Evolutionary conservation across 2,797 vertebrate species (phyloP).

Genomic region (Megaceryle alcyon): DNA sequence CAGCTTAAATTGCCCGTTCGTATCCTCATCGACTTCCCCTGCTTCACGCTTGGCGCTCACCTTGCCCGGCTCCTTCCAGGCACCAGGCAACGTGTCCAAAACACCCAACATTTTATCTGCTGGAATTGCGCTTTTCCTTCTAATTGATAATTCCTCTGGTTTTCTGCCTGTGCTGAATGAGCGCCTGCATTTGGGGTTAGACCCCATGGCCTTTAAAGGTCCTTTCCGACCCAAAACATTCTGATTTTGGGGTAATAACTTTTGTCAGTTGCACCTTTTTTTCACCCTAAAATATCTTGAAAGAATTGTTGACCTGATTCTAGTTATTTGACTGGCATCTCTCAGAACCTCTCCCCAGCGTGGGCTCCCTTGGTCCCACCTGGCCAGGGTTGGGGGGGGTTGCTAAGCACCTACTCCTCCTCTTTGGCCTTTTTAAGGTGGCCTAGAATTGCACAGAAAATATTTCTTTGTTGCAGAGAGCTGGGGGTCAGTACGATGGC

Average conservation of each 20-base stretch:
- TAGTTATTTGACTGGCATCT: fast-evolving
- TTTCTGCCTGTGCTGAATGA: neutral
- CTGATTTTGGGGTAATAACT: neutral
- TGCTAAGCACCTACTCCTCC: neutral
- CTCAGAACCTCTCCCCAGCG: neutral
- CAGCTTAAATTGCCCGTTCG: fast-evolving
- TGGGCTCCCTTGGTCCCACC: neutral
- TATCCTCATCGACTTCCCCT: neutral
- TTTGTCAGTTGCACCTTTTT: neutral
- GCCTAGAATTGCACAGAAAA: too few species aligned
- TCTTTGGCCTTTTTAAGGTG: neutral
- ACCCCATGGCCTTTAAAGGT: neutral
- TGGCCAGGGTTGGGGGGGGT: neutral
- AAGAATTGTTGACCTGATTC: neutral
- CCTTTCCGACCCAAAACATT: neutral
- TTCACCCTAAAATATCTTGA: neutral
- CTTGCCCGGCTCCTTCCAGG: neutral
- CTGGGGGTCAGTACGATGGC: neutral
- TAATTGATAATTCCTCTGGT: neutral
- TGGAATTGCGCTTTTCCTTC: fast-evolving
- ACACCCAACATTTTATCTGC: fast-evolving
- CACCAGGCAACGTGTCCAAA: fast-evolving
- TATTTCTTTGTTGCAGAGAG: neutral
- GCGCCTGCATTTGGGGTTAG: fast-evolving
- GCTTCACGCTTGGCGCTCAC: neutral